A percentile compares a stretch with the other conserved stretches of the same genome.
phyloP scores from a whole-genome alignment of 2,113 vertebrate genomes.

The Corvus cornix region DNA sequence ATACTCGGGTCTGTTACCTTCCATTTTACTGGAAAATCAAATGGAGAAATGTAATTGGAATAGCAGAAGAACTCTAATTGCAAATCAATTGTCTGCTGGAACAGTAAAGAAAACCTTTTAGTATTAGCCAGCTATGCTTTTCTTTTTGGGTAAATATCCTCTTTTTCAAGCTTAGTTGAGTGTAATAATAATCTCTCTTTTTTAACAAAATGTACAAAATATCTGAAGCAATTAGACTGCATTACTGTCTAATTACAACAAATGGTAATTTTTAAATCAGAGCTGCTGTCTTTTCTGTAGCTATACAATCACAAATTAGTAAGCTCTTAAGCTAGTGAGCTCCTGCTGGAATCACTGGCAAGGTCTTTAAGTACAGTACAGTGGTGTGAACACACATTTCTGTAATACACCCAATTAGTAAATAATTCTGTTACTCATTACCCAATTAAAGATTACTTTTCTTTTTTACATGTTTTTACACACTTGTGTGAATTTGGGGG shows the following conservation, averaged over 20 bases:
- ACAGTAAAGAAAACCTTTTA: not conserved
- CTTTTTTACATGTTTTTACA: not conserved
- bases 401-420: not conserved
- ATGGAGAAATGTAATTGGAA: not conserved
- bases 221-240: constrained; percentile 23
- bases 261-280: constrained; percentile 45
- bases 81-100: not conserved
- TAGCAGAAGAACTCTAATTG: not conserved
- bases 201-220: constrained; percentile 8
- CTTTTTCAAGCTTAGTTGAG: not conserved
- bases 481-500: not conserved
- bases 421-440: constrained; percentile 4
- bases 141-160: not conserved
- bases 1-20: not conserved
- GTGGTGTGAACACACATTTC: not conserved
- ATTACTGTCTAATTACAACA: constrained; percentile 26
- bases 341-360: not conserved
- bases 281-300: constrained; percentile 23
- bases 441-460: not conserved
- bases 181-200: not conserved
- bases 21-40: not conserved
- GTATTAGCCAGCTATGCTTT: not conserved
- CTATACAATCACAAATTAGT: constrained; percentile 23
- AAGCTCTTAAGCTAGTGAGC: not conserved
- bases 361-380: not conserved